Evolutionary conservation across 2,113 vertebrate genomes (phyloP), one percentile per base, ranked within the genome.

Genomic region (Romanogobio albipinnatus): DNA sequence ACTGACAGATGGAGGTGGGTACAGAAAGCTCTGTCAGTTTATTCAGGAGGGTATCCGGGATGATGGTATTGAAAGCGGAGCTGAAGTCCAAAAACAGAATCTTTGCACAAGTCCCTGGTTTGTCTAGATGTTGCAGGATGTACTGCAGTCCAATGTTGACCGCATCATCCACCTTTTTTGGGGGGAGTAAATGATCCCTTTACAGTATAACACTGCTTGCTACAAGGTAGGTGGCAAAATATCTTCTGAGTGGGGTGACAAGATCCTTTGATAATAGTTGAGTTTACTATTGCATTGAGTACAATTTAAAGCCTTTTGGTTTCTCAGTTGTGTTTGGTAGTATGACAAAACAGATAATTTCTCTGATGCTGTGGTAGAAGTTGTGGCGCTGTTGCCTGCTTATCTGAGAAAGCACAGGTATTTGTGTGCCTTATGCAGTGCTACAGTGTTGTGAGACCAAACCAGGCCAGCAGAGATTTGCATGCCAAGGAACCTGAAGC

Each of bases 401-500:
- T 58, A 6, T 58, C 7, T 58, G 5, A 53, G 74, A 56, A 76
- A 76, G 49, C 29, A 75, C 47, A 76, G 17, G 8, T 36, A 17
- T 56, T 76, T 17, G 9, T 76, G 51, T n/a, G 49, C 17, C 29
- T 76, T 33, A 13, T 76, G 56, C 15, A 56, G 49, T 10, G 19
- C 6, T 22, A 43, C 36, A 71, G 36, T 71, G 19, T 43, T 59
- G 47, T 10, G 19, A 78, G 53, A 24, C 22, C 11, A 78, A 61
- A 24, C 56, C 56, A 78, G 11, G 56, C 36, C 76, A 58, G 51
- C 33, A 8, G 29, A 78, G 22, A 61, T 59, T 59, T 78, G 76
- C 76, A 78, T 78, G 76, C 53, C 17, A 43, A 59, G 56, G 36
- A 59, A 77, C 76, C 5, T 58, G 29, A 56, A 59, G 53, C 76